Conservation (phyloP, 2,888 invertebrate species). For the Hydropsyche betteni region DNA sequence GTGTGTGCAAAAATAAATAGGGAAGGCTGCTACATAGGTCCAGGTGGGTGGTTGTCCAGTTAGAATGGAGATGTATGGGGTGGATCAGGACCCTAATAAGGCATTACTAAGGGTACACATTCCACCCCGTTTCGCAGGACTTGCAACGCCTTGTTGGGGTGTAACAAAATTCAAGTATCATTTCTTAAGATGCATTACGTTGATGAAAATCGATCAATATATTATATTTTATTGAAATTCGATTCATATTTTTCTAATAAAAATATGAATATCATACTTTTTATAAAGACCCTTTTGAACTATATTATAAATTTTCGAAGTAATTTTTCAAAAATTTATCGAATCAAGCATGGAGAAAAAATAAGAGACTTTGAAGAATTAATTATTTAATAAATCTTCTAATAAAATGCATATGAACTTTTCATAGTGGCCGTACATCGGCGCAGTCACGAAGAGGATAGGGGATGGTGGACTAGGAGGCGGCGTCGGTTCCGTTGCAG, state of each 20-base stretch:
- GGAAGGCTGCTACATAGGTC: conserved; percentile 23
- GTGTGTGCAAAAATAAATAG: conserved; percentile 17
- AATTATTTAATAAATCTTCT: neutral
- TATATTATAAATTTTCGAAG: neutral
- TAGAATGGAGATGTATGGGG: conserved; percentile 41
- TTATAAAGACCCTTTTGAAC: too few species aligned
- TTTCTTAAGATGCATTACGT: too few species aligned
- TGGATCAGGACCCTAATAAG: conserved; percentile 40
- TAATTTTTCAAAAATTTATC: neutral
- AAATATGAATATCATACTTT: too few species aligned
- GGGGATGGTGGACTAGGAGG: neutral
- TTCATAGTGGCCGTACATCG: conserved; percentile 17
- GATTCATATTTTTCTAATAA: too few species aligned
- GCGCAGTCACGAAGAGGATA: neutral
- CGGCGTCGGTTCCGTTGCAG: conserved; percentile 10
- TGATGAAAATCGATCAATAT: too few species aligned
- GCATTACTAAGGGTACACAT: conserved; percentile 39
- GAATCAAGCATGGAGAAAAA: neutral
- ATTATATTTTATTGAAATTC: too few species aligned
- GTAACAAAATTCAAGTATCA: neutral
- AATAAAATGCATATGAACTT: neutral
- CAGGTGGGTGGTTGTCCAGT: conserved; percentile 39
- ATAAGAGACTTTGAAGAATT: neutral
- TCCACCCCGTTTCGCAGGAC: neutral
- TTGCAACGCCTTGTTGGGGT: neutral